Evolutionary conservation across 2,113 vertebrate species (phyloP).

Genomic region (Collichthys lucidus): DNA sequence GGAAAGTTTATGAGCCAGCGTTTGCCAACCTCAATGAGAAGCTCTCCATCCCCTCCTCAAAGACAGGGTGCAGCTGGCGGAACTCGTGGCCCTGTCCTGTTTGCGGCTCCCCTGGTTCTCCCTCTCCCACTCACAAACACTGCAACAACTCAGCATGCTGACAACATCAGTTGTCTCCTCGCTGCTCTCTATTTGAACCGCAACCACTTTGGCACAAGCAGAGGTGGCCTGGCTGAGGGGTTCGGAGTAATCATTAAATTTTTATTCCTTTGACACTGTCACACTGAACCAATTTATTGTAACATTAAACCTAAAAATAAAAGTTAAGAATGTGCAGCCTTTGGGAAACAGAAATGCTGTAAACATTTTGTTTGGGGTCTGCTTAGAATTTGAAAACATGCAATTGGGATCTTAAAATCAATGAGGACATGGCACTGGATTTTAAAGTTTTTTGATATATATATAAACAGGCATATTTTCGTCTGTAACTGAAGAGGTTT

Average conservation of each 20-base stretch:
- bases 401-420: conserved; percentile 4
- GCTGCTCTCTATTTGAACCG: conserved; percentile 68
- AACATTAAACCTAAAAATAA: conserved; percentile 14
- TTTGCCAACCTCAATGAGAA: conserved; percentile 97
- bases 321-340: not conserved
- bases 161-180: conserved; percentile 76
- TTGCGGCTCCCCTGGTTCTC: conserved; percentile 78
- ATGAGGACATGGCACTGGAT: not conserved
- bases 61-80: conserved; percentile 95
- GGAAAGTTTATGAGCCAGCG: conserved; percentile 94
- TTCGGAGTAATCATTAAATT: conserved; percentile 45
- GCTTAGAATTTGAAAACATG: not conserved
- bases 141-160: conserved; percentile 75
- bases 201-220: conserved; percentile 66
- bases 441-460: conserved; percentile 7
- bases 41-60: conserved; percentile 92
- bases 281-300: conserved; percentile 37
- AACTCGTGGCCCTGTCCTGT: conserved; percentile 88
- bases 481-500: not conserved
- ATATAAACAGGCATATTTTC: conserved; percentile 4
- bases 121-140: conserved; percentile 68
- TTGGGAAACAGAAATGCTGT: not conserved
- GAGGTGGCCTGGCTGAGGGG: conserved; percentile 48
- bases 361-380: not conserved
- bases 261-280: conserved; percentile 53